Base-by-base conservation (phyloP, 2,888 invertebrate species). In the Erebia aethiops region DNA sequence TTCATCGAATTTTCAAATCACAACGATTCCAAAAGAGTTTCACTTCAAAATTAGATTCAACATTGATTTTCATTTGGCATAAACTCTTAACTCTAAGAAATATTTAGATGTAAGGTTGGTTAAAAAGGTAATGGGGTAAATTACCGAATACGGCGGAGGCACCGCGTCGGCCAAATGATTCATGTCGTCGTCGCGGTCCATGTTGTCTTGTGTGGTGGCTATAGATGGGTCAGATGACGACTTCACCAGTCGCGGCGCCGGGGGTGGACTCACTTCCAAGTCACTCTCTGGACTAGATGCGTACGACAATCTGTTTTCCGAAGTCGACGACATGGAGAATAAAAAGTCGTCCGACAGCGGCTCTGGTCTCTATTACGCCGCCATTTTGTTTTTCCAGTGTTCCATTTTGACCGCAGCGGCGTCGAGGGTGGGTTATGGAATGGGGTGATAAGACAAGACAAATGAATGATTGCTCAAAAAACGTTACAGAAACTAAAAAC, bases 281-380 rank as follows among this genome's bases (percentile, higher is more conserved):
- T 99, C 99, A 87, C 98, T 98, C 94, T 99, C 98, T 77, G 98
- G 98, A 87, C 98, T 98, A 85, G 98, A 98, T 78, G 98, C 98
- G 92, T 98, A 98, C 85, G 98, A 98, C 80, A 98, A 95, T 87
- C 98, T 96, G 88, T 98, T 96, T 86, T 93, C 93, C 46, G 92
- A 93, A 78, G 91, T 91, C 85, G 97, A 97, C 80, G 98, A 98
- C 98, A 99, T 98, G 87, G 99, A 99, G 95, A 99, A 99, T 87
- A 99, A 96, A 96, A 99, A 98, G 95, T 99, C 99, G 93, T 99
- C 99, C 84, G 98, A 98, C 89, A 99, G 95, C 89, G 98, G 97
- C 94, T 99, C 98, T 89, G 98, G 98, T 88, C 98, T 98, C 98
- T 98, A 95, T 88, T 93, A 61, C 79, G 78, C 79, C 78, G 79